Base-by-base conservation (phyloP, 2,113 vertebrate genomes). In the Nettapus auritus region DNA sequence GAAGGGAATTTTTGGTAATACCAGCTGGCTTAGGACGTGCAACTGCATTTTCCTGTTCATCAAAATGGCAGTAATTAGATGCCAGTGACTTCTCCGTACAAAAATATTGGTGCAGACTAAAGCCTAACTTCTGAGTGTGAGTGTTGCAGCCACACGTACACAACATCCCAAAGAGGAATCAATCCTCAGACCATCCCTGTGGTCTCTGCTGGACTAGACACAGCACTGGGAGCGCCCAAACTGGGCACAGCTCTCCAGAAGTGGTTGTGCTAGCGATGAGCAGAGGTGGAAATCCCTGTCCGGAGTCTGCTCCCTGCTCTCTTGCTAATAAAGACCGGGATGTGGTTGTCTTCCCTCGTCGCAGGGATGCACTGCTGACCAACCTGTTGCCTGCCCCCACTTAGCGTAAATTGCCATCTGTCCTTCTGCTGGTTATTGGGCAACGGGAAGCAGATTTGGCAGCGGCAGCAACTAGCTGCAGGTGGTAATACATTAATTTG, bases 381-480 rank as follows among this genome's bases (percentile, higher is more conserved):
- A 79, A 15, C 44, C 84, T 62, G 38, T 81, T 31, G 15, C 55
- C 53, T 9, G 5, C 22, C 17, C 36, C 44, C 48, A 82, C 2
- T 20, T 38, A 34, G 34, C 38, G 52, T 82, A 64, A 79, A 85
- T 68, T 9, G 12, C 13, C 17, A 20, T 1, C 0, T 57, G 60
- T 60, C 69, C 40, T 82, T 69, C 88, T 69, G 44, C 79, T 80
- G 1, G 0, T 68, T 87, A 50, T 2, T 57, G 62, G 44, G 29
- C 89, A 31, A 74, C 2, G 28, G 26, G 79, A 6, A 82, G 78
- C 38, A 91, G 62, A 95, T 71, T 64, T 82, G 53, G 78, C 70
- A 69, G 85, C 57, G 76, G 70, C 42, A 93, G n/a, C 44, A 79
- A 86, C 56, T 33, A 89, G 68, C 89, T 86, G 80, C 83, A 93